These are phyloP conservation scores for Etia nguti DNA, from an alignment of 2,113 vertebrate genomes.

Conservation along the genomic window DNA sequence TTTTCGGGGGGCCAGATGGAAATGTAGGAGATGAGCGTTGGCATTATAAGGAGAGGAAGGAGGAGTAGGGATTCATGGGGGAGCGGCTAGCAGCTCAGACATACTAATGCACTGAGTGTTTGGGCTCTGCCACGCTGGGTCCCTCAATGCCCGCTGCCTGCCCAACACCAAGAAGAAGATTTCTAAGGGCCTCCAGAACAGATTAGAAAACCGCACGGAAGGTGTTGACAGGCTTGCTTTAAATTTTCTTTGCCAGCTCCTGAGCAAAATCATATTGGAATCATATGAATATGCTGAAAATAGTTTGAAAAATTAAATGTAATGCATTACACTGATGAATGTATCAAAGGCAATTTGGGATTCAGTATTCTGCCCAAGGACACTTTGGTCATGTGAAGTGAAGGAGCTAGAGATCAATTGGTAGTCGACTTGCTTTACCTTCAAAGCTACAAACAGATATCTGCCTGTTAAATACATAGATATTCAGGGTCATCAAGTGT, in stretches of 20 bases:
- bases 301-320: not conserved
- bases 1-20: slow-evolving; percentile 56
- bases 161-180: not conserved
- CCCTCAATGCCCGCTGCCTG: not conserved
- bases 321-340: not conserved
- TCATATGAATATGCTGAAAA: not conserved
- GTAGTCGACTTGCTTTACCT: not conserved
- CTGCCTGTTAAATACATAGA: not conserved
- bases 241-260: not conserved
- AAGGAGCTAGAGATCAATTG: not conserved
- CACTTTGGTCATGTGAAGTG: not conserved
- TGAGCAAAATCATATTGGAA: not conserved
- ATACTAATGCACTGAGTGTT: slow-evolving; percentile 55
- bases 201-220: not conserved
- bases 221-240: not conserved
- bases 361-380: not conserved
- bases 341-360: not conserved
- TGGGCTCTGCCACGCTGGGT: not conserved
- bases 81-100: slow-evolving; percentile 50
- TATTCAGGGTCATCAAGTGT: not conserved
- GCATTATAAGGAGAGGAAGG: slow-evolving; percentile 46
- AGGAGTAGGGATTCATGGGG: slow-evolving; percentile 22
- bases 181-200: not conserved
- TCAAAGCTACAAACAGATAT: not conserved
- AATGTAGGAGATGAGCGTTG: slow-evolving; percentile 51